Percentiles rank a stretch among this genome's conserved stretches.
Conservation (phyloP, 2,113 vertebrate species). For the Mus pahari region DNA sequence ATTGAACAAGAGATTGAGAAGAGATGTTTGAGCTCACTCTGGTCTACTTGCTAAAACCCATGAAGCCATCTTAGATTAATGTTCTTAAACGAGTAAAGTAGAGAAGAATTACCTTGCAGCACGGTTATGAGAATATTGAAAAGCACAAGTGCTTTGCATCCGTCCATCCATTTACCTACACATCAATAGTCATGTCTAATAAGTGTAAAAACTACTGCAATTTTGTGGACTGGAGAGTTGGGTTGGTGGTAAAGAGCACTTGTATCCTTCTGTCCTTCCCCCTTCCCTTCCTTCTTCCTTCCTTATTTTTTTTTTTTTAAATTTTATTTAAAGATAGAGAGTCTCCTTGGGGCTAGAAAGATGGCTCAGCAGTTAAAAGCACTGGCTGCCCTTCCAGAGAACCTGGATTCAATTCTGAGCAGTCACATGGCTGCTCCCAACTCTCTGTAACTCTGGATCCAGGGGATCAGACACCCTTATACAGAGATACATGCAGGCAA, state of each 20-base stretch:
- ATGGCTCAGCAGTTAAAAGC: neutral
- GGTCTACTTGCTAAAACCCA: neutral
- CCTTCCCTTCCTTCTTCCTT: neutral
- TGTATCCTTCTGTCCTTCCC: neutral
- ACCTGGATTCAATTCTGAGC: neutral
- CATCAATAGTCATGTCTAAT: neutral
- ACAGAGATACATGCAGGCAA: neutral
- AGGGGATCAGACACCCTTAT: neutral
- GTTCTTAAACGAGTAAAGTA: neutral
- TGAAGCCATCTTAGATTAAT: neutral
- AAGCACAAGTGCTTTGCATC: neutral
- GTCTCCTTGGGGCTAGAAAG: neutral
- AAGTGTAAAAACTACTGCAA: neutral
- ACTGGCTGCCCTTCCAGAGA: neutral
- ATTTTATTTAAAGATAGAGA: neutral
- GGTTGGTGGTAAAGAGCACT: too few relatives aligned
- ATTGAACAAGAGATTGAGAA: neutral
- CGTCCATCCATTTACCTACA: neutral
- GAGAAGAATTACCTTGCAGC: neutral
- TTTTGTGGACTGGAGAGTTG: neutral
- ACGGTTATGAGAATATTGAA: constrained; percentile 29
- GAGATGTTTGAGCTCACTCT: neutral
- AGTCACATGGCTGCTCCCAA: neutral
- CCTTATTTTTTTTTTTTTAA: neutral
- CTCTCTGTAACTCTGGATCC: neutral